Base-by-base conservation (phyloP, 2,888 invertebrate genomes). In the Cacoxenus indagator region DNA sequence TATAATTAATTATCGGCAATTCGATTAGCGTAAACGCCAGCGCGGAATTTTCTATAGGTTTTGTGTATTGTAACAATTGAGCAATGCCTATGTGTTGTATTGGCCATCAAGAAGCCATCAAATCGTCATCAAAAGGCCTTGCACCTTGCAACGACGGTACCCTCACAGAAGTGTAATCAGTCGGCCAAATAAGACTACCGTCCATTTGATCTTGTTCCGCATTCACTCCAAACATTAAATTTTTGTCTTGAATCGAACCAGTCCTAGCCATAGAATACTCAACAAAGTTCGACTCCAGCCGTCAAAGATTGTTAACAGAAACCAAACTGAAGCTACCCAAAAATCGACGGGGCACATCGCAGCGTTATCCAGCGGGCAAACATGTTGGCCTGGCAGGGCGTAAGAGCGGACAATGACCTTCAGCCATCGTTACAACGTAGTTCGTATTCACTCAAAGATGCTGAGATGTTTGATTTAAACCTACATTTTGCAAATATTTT, bases 21-120 rank as follows among this genome's bases (percentile, higher is more conserved):
- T 70, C 64, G 61, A 66, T 72, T 73, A 75, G 70, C 65, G 65
- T 59, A 75, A 81, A 83, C 82, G 82, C 82, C 82, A 83, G 78
- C 81, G 79, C 67, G 77, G 71, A 81, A 82, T 78, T 77, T 76
- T 59, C 51, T 3, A 51, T 51, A 51, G 51, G 22, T 37, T 37
- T 37, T 37, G 8, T 11, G n/a, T n/a, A n/a, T n/a, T 19, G 8
- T 51, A 51, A 51, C 51, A 51, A 51, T 51, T 9, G 51, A 6
- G 22, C 22, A n/a, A 4, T 14, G n/a, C n/a, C n/a, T n/a, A n/a
- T n/a, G n/a, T n/a, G n/a, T n/a, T n/a, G n/a, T n/a, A n/a, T n/a
- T n/a, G n/a, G n/a, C n/a, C n/a, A n/a, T n/a, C n/a, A 24, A 19
- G 43, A 62, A 22, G 4, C 14, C 62, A n/a, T n/a, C n/a, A n/a